Base-by-base conservation (phyloP, 2,888 invertebrate genomes). In the Napeogenes sylphis region DNA sequence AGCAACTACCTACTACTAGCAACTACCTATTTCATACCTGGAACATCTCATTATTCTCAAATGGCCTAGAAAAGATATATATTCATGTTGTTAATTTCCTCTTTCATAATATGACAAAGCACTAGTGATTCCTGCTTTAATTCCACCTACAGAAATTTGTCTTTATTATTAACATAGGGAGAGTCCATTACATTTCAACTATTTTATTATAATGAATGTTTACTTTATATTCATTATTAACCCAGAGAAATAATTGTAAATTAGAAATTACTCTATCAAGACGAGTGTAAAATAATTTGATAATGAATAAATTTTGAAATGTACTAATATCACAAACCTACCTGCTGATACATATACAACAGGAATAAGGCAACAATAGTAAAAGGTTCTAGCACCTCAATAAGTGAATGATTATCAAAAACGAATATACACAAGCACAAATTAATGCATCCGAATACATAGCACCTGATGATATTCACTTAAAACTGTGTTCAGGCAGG, bases 91-190 rank as follows among this genome's bases (percentile, higher is more conserved):
- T 42, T 42, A 45, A 12, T 56, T 53, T 10, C 13, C 4, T 6
- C 47, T 21, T 21, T 54, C 35, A 59, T 38, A 55, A 53, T 56
- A 59, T 53, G 61, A 47, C 55, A 54, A 56, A 46, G 58, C 30
- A 21, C 56, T 61, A 58, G 51, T 46, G 58, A 61, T 61, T 53
- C 53, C 63, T 53, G 55, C 58, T 62, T 38, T 46, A 55, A 55
- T 59, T 42, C 55, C 21, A 21, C 45, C 8, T 32, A 59, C 51
- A 56, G 56, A 54, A 42, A 53, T 53, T 54, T 35, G 59, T 63
- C 59, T 63, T 33, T 59, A 59, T 8, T 42, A 14, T 47, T 14
- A 12, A 33, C 33, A 14, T 47, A n/a, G 8, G 21, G 10, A 30
- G 5, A 42, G 3, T 10, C 8, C 3, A 10, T 42, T 42, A 10